Evolutionary conservation across 2,888 invertebrate species (phyloP), one percentile per base, ranked within the genome.

Genomic region (Isotomurus palustris): DNA sequence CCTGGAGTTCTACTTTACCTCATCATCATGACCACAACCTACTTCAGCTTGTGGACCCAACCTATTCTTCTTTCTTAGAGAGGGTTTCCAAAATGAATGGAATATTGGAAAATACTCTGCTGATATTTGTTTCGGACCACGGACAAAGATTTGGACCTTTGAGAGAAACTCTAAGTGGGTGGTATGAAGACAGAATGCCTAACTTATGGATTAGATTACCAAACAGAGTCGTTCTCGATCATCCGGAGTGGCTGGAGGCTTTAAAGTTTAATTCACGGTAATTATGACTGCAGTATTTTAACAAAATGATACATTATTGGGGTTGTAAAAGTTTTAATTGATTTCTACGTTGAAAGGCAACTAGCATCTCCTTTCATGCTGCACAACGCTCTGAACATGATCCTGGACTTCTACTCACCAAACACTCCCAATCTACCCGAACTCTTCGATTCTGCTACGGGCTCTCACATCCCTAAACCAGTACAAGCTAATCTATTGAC

Each of bases 181-280:
- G 86, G 79, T 81, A 86, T 69, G 88, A 89, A 71, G 87, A 88
- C 69, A 81, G 88, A 8, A 72, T 88, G 68, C 89, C 89, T 0
- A 83, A 83, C 68, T 77, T 88, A 24, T 86, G 84, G 71, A 75
- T 88, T 19, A 84, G 82, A 78, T 65, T 84, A 48, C 88, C 89
- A 0, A 74, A 77, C 8, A 78, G 78, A 75, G 82, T 87, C 64
- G 21, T 17, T 1, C 27, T 38, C 14, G 22, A 43, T 19, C 38
- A 45, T 1, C 29, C 56, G 8, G 48, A 55, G 36, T 35, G 58
- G 21, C 27, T 47, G 5, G 19, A 41, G 10, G 44, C 45, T 19
- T 19, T 62, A 19, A 21, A 58, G 38, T 27, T 41, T 2, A 62
- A 62, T 40, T 38, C 48, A 1, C 52, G 36, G 62, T 58, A 48